Evolutionary conservation across 2,113 vertebrate genomes (phyloP).

Genomic region (Probosciger aterrimus): DNA sequence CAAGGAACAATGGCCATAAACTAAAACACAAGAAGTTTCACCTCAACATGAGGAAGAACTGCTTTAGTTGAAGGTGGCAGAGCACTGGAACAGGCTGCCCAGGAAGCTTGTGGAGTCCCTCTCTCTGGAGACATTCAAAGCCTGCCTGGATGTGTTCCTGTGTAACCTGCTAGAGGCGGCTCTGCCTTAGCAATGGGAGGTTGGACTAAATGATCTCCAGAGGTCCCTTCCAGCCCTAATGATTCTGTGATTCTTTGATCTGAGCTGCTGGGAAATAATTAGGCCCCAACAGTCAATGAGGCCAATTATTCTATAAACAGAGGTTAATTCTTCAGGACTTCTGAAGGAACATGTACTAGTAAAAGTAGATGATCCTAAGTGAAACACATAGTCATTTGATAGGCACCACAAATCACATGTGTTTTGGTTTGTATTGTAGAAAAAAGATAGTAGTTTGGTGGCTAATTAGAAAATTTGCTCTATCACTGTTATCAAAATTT

Average conservation of each 20-base stretch:
- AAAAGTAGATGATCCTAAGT: neutral
- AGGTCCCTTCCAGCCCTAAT: neutral
- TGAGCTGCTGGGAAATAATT: neutral
- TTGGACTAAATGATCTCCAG: neutral
- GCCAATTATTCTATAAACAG: neutral
- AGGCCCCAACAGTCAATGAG: neutral
- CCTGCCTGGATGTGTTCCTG: neutral
- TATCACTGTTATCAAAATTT: neutral
- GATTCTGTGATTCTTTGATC: neutral
- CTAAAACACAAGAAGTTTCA: neutral
- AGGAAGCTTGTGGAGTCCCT: neutral
- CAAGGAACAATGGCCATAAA: neutral
- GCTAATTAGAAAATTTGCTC: neutral
- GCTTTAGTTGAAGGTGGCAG: neutral
- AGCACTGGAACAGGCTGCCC: neutral
- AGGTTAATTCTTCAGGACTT: neutral
- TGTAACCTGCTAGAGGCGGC: neutral
- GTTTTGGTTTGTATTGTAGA: neutral
- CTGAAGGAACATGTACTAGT: neutral
- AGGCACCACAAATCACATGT: neutral
- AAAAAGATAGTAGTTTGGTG: neutral
- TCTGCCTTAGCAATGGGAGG: neutral
- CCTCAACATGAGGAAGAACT: neutral
- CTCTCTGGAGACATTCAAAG: neutral
- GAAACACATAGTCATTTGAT: neutral